Conservation (phyloP, 2,888 invertebrate species). For the Nineta flava region DNA sequence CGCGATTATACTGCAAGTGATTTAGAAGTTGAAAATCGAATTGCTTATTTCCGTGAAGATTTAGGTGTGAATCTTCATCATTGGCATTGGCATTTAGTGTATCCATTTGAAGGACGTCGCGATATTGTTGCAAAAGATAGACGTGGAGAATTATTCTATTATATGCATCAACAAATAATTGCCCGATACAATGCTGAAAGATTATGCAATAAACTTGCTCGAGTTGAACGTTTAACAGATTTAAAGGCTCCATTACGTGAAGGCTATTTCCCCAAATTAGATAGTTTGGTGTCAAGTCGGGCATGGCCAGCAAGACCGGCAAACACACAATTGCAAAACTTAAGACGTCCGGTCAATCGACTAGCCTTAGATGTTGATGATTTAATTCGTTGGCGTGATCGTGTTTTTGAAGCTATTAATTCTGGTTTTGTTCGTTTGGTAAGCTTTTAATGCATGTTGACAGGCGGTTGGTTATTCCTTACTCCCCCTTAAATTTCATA, state of each 20-base stretch:
- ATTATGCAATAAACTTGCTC: slow-evolving; percentile 49
- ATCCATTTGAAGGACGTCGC: slow-evolving; percentile 51
- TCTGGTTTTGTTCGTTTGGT: slow-evolving; percentile 40
- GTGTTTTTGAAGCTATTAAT: slow-evolving; percentile 55
- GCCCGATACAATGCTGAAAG: slow-evolving; percentile 62
- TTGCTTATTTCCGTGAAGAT: slow-evolving; percentile 76
- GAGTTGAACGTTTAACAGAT: slow-evolving; percentile 45
- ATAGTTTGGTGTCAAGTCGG: slow-evolving; percentile 58
- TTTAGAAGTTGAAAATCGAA: slow-evolving; percentile 58
- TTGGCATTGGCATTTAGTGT: slow-evolving; percentile 86
- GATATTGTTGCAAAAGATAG: slow-evolving; percentile 57
- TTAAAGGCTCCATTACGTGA: slow-evolving; percentile 53
- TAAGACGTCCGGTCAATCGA: slow-evolving; percentile 51
- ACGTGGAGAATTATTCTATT: slow-evolving; percentile 64
- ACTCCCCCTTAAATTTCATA: no score
- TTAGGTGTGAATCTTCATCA: slow-evolving; percentile 75
- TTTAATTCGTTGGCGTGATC: slow-evolving; percentile 59
- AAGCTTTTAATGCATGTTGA: slow-evolving; percentile 21
- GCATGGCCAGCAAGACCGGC: slow-evolving; percentile 58
- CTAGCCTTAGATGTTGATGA: slow-evolving; percentile 50
- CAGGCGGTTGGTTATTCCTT: no score
- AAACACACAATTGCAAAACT: slow-evolving; percentile 35
- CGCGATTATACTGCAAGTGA: slow-evolving; percentile 59
- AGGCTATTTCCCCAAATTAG: slow-evolving; percentile 73
- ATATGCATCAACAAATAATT: slow-evolving; percentile 57